Percentiles rank a stretch among this genome's conserved stretches.
phyloP scores from a whole-genome alignment of 1,140 invertebrate genomes.

The Drosophila willistoni region DNA sequence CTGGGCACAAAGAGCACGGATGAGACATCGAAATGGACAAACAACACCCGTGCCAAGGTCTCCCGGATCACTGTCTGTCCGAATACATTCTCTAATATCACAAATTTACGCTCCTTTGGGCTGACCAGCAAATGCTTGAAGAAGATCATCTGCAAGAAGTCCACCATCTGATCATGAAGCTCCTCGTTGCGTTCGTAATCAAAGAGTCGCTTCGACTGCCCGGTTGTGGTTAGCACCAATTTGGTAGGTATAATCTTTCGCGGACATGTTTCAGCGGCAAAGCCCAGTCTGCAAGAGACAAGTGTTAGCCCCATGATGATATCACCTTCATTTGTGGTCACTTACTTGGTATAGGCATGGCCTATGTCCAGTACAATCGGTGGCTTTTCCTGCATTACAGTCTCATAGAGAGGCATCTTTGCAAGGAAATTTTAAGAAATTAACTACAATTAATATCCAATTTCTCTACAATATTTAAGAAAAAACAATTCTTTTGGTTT shows the following conservation, averaged over 20 bases:
- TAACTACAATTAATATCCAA: background rate
- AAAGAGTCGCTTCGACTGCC: slow-evolving; percentile 87
- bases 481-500: background rate
- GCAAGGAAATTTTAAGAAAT: background rate
- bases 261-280: slow-evolving; percentile 93
- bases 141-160: slow-evolving; percentile 94
- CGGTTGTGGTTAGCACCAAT: slow-evolving; percentile 88
- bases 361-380: slow-evolving; percentile 96
- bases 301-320: slow-evolving; percentile 44
- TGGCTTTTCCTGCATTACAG: slow-evolving; percentile 92
- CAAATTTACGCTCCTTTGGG: slow-evolving; percentile 95
- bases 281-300: slow-evolving; percentile 90
- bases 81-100: slow-evolving; percentile 95
- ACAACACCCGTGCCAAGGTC: slow-evolving; percentile 95
- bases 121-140: slow-evolving; percentile 94
- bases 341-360: slow-evolving; percentile 95
- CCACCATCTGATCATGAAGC: slow-evolving; percentile 92
- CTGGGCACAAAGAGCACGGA: slow-evolving; percentile 89
- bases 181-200: slow-evolving; percentile 89
- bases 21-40: slow-evolving; percentile 94
- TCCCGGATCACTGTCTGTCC: slow-evolving; percentile 92
- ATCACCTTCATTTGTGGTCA: slow-evolving; percentile 37
- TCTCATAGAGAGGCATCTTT: slow-evolving; percentile 89
- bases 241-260: slow-evolving; percentile 93
- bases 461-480: background rate